phyloP scores from a whole-genome alignment of 2,888 invertebrate species.

The Melanostoma scalare region DNA sequence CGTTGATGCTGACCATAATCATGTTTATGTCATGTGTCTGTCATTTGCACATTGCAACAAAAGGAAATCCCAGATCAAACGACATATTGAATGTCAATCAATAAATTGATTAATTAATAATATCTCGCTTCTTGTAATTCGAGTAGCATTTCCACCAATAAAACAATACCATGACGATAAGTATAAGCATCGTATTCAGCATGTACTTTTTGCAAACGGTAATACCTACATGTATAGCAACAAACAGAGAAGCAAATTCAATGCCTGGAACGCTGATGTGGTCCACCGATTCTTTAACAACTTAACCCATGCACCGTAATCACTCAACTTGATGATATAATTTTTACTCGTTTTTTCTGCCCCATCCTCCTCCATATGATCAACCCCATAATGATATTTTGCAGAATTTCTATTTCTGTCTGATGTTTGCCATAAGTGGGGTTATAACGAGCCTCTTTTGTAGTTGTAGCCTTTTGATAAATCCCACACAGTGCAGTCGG shows the following conservation, averaged over 20 bases:
- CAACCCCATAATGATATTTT: slow-evolving; percentile 40
- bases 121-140: slow-evolving; percentile 33
- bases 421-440: slow-evolving; percentile 49
- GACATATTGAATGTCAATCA: slow-evolving; percentile 56
- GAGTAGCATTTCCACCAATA: slow-evolving; percentile 26
- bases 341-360: background rate
- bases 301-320: slow-evolving; percentile 50
- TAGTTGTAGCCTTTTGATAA: slow-evolving; percentile 16
- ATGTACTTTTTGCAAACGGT: slow-evolving; percentile 1
- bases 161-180: slow-evolving; percentile 12
- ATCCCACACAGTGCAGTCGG: slow-evolving; percentile 23
- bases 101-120: slow-evolving; percentile 55
- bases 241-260: slow-evolving; percentile 11
- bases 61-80: slow-evolving; percentile 18
- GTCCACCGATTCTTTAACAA: slow-evolving; percentile 42
- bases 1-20: background rate
- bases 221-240: background rate
- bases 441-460: slow-evolving; percentile 22
- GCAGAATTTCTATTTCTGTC: slow-evolving; percentile 62
- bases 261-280: slow-evolving; percentile 54
- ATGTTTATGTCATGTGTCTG: slow-evolving; percentile 35
- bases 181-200: slow-evolving; percentile 19
- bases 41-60: slow-evolving; percentile 3
- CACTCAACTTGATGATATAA: slow-evolving; percentile 66
- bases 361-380: background rate